phyloP scores from a whole-genome alignment of 2,113 vertebrate species.

The Strix aluco region DNA sequence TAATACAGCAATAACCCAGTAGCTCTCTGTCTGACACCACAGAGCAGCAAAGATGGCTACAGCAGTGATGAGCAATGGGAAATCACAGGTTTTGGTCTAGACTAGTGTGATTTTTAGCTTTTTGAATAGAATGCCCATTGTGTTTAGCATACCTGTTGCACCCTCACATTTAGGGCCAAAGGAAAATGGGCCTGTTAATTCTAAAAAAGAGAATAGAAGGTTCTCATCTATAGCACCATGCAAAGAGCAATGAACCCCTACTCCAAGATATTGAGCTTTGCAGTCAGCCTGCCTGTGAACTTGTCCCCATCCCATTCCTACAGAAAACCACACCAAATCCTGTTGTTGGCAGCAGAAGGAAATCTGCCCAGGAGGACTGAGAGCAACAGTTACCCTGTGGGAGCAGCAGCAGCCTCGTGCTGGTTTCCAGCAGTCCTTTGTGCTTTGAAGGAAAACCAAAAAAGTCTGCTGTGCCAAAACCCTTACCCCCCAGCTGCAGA shows the following conservation, averaged over 20 bases:
- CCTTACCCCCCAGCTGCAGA: not conserved
- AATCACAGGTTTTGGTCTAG: not conserved
- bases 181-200: not conserved
- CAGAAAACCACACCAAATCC: not conserved
- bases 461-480: not conserved
- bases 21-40: not conserved
- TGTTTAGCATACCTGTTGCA: not conserved
- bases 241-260: rapidly evolving
- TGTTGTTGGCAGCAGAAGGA: not conserved
- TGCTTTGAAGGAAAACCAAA: not conserved
- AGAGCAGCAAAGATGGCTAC: not conserved
- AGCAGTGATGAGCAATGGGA: not conserved
- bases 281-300: not conserved
- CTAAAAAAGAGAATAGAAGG: not conserved
- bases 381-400: not conserved
- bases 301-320: not conserved
- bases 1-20: not conserved
- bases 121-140: not conserved
- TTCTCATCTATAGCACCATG: not conserved
- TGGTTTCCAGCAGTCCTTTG: not conserved
- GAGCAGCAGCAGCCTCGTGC: not conserved
- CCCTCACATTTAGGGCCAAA: not conserved
- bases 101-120: not conserved
- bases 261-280: not conserved
- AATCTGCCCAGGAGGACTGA: not conserved